These are phyloP conservation scores for Eospalax fontanierii DNA, from an alignment of 2,797 vertebrate species.

Conservation along the genomic window DNA sequence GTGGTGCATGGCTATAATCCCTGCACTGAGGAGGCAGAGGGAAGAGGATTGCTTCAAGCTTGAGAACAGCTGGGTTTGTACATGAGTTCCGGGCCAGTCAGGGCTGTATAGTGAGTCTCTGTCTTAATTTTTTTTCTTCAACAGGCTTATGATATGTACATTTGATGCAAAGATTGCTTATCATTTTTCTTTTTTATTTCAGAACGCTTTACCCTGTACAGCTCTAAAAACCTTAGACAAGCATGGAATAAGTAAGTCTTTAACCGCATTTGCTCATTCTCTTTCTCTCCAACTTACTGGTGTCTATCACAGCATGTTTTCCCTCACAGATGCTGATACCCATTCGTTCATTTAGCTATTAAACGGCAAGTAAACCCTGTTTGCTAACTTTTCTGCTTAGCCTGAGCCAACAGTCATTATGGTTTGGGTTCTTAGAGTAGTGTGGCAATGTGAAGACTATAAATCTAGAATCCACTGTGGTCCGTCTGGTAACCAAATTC, in stretches of 20 bases:
- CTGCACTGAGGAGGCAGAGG: too few species aligned
- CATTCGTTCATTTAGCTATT: not conserved
- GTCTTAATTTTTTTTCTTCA: not conserved
- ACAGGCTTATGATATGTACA: constrained; percentile 23
- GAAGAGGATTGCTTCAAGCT: not conserved
- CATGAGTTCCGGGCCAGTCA: not conserved
- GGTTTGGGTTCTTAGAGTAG: constrained; percentile 19
- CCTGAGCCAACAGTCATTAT: not conserved
- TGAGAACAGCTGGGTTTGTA: not conserved
- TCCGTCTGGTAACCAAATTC: not conserved
- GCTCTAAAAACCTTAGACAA: constrained; percentile 97
- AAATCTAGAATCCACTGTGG: constrained; percentile 11
- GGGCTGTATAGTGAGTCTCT: not conserved
- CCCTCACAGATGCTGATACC: not conserved
- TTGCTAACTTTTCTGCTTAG: not conserved
- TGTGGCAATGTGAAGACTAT: not conserved
- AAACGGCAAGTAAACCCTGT: not conserved
- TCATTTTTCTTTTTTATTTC: constrained; percentile 86
- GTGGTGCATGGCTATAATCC: not conserved
- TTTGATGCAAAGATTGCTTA: constrained; percentile 70
- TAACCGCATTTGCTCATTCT: not conserved
- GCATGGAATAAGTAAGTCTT: constrained; percentile 98
- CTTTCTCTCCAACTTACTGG: not conserved
- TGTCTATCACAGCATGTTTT: not conserved
- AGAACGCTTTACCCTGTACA: constrained; percentile 97